Evolutionary conservation across 2,888 invertebrate species (phyloP), one percentile per base, ranked within the genome.

Genomic region (Leptinotarsa haldemani): DNA sequence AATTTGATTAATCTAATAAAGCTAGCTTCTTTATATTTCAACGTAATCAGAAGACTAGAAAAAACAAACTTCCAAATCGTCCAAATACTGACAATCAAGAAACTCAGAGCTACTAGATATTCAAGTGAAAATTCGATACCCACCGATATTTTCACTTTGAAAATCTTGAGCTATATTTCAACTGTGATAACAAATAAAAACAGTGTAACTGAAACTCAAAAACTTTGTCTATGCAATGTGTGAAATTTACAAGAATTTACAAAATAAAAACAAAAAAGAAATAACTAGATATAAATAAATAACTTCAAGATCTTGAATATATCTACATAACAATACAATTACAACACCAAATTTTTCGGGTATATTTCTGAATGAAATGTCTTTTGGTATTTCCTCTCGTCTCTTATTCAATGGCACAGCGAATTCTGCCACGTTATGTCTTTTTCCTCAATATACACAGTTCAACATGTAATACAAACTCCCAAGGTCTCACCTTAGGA

Each of bases 291-390:
- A 82, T 81, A 83, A 86, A 86, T 86, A 86, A 86, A 86, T 86
- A 86, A 86, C 83, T 82, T 83, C 82, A 84, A 84, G 83, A 82
- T 84, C 83, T 84, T 84, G 82, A 83, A 80, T 83, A 84, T 88
- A 87, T 88, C 85, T 88, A 88, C 88, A 88, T 87, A 87, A 87
- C 87, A 87, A 86, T 87, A 87, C 86, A 87, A 83, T 84, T 87
- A 87, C 86, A 87, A 87, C 88, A 87, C 86, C 87, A 84, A 86
- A 79, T 80, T 80, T 82, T 82, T 82, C 80, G 68, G 74, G 78
- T 78, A 74, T 75, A 81, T 79, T 76, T 79, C 76, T 76, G 78
- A 73, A 80, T 75, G 75, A 76, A 80, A 79, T 82, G 84, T 85
- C 84, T 84, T 85, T 83, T 83, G 85, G 85, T 84, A 79, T 82